Base-by-base conservation (phyloP, 2,888 invertebrate species). In the Formica aserva region DNA sequence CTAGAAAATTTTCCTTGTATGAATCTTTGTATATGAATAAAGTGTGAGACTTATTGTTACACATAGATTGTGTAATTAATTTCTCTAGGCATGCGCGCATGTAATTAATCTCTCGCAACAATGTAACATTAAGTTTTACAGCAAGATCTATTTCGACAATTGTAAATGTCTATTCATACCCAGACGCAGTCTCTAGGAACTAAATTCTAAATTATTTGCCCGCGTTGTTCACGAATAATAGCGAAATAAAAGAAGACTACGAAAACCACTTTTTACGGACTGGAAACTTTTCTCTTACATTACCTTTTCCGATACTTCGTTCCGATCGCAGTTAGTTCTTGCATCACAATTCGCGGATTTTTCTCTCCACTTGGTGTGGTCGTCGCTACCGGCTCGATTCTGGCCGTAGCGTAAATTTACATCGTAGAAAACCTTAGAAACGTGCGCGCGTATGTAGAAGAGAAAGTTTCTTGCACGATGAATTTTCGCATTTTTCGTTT, bases 381-480 rank as follows among this genome's bases (percentile, higher is more conserved):
- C 66, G 35, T 35, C 78, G 45, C 22, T 45, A 60, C 13, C n/a
- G 6, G n/a, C 18, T 55, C 15, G 55, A 55, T 29, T 8, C n/a
- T 41, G n/a, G 22, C 22, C n/a, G 11, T 18, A 57, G 45, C 18
- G 11, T 45, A 71, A 80, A 60, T 35, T 48, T 3, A 22, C 38
- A 5, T 45, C 69, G 6, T 35, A 32, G 45, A 78, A 4, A 32
- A 29, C 11, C 26, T 4, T 32, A 72, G 45, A 18, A 48, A 80
- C 35, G n/a, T 8, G 60, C 67, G 29, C 13, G 29, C 67, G 67
- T 48, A 71, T 45, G 15, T 15, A 55, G 32, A 72, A 60, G 78
- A 80, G 78, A 80, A 80, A 80, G 78, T 78, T 71, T 32, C 71
- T 57, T 65, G 18, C 26, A 1, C n/a, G 13, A 32, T 9, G 41